These are phyloP conservation scores for Carduelis carduelis DNA, from an alignment of 2,797 vertebrate species.

Conservation along the genomic window DNA sequence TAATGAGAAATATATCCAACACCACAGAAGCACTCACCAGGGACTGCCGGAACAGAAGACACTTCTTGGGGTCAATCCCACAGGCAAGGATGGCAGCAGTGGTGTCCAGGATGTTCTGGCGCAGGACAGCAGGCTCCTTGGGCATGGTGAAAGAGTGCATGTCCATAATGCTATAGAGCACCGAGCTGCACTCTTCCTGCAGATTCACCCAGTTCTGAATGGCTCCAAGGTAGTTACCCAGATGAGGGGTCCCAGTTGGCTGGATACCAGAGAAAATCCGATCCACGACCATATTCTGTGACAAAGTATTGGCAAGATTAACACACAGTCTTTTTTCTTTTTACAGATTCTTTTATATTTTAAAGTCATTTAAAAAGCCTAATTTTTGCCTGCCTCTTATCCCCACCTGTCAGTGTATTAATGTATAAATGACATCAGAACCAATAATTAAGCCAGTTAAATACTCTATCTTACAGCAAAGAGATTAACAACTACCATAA, in stretches of 20 bases:
- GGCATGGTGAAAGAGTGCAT: conserved; percentile 91
- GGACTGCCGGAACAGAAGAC: conserved; percentile 91
- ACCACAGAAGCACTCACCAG: conserved; percentile 76
- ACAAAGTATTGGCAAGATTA: conserved; percentile 23
- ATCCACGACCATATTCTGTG: conserved; percentile 36
- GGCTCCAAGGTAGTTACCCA: conserved; percentile 93
- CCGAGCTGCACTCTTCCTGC: conserved; percentile 78
- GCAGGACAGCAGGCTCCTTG: conserved; percentile 82
- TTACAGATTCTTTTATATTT: not conserved
- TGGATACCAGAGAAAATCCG: conserved; percentile 94
- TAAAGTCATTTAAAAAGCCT: not conserved
- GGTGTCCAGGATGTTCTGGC: conserved; percentile 87
- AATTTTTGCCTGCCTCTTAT: not conserved
- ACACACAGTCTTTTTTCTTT: not conserved
- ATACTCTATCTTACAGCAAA: not conserved
- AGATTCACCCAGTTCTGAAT: conserved; percentile 90
- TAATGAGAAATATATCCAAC: not conserved
- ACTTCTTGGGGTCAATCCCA: conserved; percentile 85
- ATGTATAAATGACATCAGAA: not conserved
- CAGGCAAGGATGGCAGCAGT: conserved; percentile 89
- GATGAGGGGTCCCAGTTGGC: conserved; percentile 90
- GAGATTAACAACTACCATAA: not conserved
- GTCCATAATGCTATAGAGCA: conserved; percentile 93
- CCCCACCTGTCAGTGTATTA: not conserved
- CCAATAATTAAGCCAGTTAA: not conserved